phyloP scores from a whole-genome alignment of 2,888 invertebrate genomes.

The Aporophyla lueneburgensis region DNA sequence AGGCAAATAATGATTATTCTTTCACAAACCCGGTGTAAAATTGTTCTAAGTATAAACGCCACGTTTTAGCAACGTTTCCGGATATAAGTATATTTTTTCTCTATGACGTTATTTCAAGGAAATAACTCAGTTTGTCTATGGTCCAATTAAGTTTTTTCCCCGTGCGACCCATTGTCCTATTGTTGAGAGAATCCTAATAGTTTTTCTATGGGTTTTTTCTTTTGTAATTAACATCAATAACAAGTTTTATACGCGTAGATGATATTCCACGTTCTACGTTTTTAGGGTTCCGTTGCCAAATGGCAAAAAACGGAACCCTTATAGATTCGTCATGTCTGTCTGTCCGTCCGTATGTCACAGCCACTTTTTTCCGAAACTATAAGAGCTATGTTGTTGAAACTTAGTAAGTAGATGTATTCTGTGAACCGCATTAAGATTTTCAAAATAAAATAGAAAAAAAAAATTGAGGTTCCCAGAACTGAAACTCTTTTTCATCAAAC shows the following conservation, averaged over 20 bases:
- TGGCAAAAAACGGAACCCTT: too few relatives aligned
- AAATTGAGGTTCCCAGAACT: too few relatives aligned
- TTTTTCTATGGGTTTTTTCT: conserved; percentile 43
- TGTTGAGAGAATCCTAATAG: conserved; percentile 33
- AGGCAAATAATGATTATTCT: too few relatives aligned
- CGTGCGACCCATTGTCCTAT: conserved; percentile 54
- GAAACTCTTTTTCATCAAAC: too few relatives aligned
- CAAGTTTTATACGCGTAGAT: background rate
- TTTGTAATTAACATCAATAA: conserved; percentile 44
- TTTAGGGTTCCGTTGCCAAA: too few relatives aligned
- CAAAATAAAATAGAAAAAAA: too few relatives aligned
- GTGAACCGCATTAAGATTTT: too few relatives aligned
- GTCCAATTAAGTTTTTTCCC: conserved; percentile 43
- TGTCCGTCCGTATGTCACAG: too few relatives aligned
- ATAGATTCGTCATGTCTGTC: too few relatives aligned
- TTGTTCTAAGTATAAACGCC: background rate
- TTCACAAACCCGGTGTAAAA: background rate
- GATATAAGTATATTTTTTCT: conserved; percentile 35
- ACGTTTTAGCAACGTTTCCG: conserved; percentile 21
- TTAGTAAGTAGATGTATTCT: too few relatives aligned
- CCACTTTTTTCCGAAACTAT: too few relatives aligned
- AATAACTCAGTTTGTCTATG: conserved; percentile 30
- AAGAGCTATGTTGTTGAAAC: too few relatives aligned
- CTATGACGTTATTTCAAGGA: conserved; percentile 49
- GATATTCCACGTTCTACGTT: conserved; percentile 15